These are phyloP conservation scores for Cephalopterus ornatus DNA, from an alignment of 2,113 vertebrate species.

Conservation along the genomic window DNA sequence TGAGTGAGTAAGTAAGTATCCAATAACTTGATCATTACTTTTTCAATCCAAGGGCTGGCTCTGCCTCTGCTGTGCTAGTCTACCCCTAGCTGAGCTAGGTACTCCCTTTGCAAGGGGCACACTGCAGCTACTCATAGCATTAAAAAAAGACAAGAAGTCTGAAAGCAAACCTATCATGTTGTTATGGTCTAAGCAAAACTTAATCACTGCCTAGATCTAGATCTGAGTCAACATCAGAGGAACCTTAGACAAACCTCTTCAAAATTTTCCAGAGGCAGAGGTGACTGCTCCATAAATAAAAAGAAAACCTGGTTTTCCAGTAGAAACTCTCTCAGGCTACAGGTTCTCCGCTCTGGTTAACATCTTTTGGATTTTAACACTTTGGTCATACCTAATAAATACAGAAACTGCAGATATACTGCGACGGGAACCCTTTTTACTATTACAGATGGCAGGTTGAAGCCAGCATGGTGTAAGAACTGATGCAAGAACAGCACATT, in stretches of 20 bases:
- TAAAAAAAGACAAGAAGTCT: background rate
- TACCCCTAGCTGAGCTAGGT: background rate
- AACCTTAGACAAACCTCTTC: background rate
- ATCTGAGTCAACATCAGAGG: background rate
- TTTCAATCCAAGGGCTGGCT: background rate
- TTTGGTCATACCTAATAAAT: background rate
- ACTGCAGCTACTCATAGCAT: background rate
- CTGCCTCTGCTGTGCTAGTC: background rate
- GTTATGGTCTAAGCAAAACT: background rate
- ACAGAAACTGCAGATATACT: background rate
- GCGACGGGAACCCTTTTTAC: background rate
- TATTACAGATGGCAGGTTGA: background rate
- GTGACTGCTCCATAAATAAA: background rate
- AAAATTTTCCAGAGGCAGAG: background rate
- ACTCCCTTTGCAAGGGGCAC: background rate
- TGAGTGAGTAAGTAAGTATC: background rate
- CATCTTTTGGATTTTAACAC: background rate
- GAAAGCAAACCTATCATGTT: background rate
- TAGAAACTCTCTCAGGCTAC: background rate
- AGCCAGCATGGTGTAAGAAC: background rate
- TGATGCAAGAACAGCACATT: background rate
- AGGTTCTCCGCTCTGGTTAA: background rate
- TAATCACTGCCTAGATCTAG: background rate
- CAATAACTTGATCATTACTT: background rate
- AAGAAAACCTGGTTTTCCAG: background rate